A percentile compares a stretch with the other conserved stretches of the same genome.
These are phyloP conservation scores for roundworm (Caenorhabditis elegans) DNA, from an alignment of 1,140 invertebrate species.

Conservation along the genomic window DNA sequence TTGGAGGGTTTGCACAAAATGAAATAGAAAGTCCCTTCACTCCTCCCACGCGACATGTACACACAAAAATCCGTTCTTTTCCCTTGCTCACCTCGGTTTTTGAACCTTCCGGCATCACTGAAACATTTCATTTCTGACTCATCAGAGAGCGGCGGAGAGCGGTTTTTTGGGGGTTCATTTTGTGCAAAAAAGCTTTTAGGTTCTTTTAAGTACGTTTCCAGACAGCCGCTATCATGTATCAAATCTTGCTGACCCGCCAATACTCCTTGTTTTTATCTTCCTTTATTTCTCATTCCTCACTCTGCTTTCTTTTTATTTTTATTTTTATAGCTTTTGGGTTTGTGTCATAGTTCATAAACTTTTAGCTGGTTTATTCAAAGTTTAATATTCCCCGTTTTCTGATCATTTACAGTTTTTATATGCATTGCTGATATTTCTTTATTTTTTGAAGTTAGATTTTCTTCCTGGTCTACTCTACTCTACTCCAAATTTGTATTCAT, in stretches of 20 bases:
- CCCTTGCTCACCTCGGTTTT: neutral
- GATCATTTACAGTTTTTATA: no score
- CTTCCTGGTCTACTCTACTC: neutral
- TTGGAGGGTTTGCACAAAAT: neutral
- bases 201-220: neutral
- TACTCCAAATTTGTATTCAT: neutral
- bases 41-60: neutral
- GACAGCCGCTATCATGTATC: slow-evolving; percentile 1
- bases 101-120: neutral
- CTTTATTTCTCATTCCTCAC: neutral
- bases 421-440: no score
- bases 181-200: neutral
- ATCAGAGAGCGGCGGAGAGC: neutral
- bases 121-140: slow-evolving; percentile 19
- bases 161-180: neutral
- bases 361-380: no score
- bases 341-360: no score
- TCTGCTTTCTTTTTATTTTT: neutral
- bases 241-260: neutral
- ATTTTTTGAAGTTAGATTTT: no score
- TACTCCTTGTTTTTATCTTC: neutral
- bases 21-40: neutral
- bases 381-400: no score
- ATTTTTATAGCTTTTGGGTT: no score
- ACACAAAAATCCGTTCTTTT: neutral